Base-by-base conservation (phyloP, 2,888 invertebrate genomes). In the Apomyelois bistriatella region DNA sequence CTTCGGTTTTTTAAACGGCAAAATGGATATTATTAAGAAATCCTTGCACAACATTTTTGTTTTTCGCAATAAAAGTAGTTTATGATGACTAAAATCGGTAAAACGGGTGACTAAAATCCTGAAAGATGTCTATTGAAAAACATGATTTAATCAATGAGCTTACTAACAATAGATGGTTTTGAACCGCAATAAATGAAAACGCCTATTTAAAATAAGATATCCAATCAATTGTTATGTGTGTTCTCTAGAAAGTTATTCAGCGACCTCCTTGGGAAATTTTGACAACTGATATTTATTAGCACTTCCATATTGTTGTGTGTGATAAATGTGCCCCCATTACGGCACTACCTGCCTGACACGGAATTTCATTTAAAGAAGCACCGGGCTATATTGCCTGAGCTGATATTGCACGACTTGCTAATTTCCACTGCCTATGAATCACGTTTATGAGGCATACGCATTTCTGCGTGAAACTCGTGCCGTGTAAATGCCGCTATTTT, bases 321-420 rank as follows among this genome's bases (percentile, higher is more conserved):
- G 84, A 87, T 81, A 80, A 79, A 89, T 82, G 82, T 59, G 63
- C 62, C 63, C 70, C 73, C 74, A 76, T 79, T 79, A 78, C 67
- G 60, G 59, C 62, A 70, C 72, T 74, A 59, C 64, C 60, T 53
- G 36, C 79, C 81, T 83, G 79, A 83, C 84, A 74, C 76, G 85
- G 85, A 85, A 87, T 88, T 89, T 83, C 83, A 86, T 86, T 85
- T 86, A 82, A 84, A 84, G 85, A 82, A 84, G 79, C 65, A 64
- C 67, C 65, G 53, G 52, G 68, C 71, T 65, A 71, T 74, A 73
- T 73, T 70, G 70, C 76, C 65, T 65, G 72, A 70, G 71, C 65
- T 22, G 22, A 71, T 74, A 73, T 73, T 70, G 70, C 76, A 64
- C 65, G 72, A 70, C 68, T 76, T 73, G 79, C 83, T 86, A 85